Evolutionary conservation across 2,888 invertebrate genomes (phyloP).

Genomic region (Sisyra nigra): DNA sequence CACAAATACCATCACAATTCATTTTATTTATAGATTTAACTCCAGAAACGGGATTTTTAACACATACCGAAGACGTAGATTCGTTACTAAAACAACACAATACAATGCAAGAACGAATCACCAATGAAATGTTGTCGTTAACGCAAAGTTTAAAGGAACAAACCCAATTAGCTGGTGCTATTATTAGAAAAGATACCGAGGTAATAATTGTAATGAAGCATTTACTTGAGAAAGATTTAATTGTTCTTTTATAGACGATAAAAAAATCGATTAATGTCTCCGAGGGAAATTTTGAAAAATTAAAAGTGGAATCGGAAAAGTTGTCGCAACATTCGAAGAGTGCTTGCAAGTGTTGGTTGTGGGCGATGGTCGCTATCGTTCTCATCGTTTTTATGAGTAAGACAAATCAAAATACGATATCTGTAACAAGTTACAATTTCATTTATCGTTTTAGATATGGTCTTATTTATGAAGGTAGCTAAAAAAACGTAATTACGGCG

Average conservation of each 20-base stretch:
- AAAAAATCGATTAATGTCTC: constrained; percentile 62
- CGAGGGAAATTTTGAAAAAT: constrained; percentile 57
- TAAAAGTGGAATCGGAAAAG: constrained; percentile 66
- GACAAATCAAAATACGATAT: constrained; percentile 27
- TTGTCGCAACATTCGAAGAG: constrained; percentile 71
- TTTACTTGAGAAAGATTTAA: constrained; percentile 9
- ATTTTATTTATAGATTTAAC: constrained; percentile 1
- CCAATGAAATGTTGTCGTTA: constrained; percentile 83
- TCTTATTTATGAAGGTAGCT: constrained; percentile 82
- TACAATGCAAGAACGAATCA: constrained; percentile 79
- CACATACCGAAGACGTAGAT: constrained; percentile 52
- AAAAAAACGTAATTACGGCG: too few relatives aligned
- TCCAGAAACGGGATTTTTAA: neutral
- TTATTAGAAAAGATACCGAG: constrained; percentile 80
- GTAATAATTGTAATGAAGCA: constrained; percentile 26
- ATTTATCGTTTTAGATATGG: constrained; percentile 82
- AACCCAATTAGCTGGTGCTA: constrained; percentile 71
- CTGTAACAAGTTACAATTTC: too few relatives aligned
- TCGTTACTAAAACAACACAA: constrained; percentile 74
- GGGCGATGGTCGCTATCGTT: constrained; percentile 78
- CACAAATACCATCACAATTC: too few relatives aligned
- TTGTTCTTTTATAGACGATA: constrained; percentile 47
- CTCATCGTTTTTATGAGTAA: constrained; percentile 76
- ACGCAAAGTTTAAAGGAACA: constrained; percentile 82
- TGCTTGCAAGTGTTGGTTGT: constrained; percentile 90